Evolutionary conservation across 2,888 invertebrate genomes (phyloP).

Genomic region (Blastobasis lacticolella): DNA sequence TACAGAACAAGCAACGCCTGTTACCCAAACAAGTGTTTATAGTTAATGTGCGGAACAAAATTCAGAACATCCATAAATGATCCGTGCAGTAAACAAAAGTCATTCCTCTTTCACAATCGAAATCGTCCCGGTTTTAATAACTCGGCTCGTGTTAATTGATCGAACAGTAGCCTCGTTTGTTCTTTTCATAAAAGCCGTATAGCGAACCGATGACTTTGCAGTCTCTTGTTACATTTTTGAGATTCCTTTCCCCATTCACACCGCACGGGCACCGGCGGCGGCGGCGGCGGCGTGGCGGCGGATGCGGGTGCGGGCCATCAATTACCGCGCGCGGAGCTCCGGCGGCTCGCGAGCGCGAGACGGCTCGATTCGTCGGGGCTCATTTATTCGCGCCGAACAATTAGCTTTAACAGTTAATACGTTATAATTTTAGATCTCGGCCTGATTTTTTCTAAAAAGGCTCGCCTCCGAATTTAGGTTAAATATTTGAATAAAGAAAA

Average conservation of each 20-base stretch:
- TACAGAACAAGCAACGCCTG: slow-evolving; percentile 14
- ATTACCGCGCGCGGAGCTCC: too few relatives aligned
- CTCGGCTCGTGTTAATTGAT: not conserved
- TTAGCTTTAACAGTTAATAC: slow-evolving; percentile 17
- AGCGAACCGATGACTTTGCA: not conserved
- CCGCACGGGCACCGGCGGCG: slow-evolving; percentile 1
- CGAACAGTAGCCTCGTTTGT: not conserved
- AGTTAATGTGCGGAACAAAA: too few relatives aligned
- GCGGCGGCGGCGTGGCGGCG: too few relatives aligned
- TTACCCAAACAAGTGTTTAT: too few relatives aligned
- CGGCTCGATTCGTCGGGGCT: slow-evolving; percentile 14
- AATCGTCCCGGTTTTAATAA: not conserved
- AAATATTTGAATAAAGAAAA: slow-evolving; percentile 13
- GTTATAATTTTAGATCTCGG: slow-evolving; percentile 18
- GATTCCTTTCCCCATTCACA: slow-evolving; percentile 9
- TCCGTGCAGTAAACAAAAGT: too few relatives aligned
- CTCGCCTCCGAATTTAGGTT: slow-evolving; percentile 9
- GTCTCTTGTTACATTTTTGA: not conserved
- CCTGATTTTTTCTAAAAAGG: slow-evolving; percentile 12
- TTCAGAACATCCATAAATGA: too few relatives aligned
- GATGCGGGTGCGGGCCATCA: too few relatives aligned
- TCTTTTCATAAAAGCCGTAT: not conserved
- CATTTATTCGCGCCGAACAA: slow-evolving; percentile 18
- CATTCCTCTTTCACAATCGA: too few relatives aligned
- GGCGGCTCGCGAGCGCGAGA: not conserved